Conservation (phyloP, 2,113 vertebrate species). For the Cepphus grylle region DNA sequence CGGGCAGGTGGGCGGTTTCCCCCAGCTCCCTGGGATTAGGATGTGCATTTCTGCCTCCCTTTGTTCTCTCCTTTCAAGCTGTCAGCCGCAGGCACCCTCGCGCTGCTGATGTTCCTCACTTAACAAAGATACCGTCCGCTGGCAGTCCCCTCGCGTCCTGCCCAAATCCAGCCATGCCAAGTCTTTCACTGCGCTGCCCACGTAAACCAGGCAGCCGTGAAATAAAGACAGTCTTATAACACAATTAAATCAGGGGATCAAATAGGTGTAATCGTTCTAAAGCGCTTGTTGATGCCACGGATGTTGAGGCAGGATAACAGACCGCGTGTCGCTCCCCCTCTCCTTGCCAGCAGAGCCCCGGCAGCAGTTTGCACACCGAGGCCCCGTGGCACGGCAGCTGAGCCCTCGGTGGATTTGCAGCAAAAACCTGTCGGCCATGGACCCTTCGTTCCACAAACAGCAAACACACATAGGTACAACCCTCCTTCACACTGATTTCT, state of each 20-base stretch:
- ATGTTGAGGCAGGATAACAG: constrained; percentile 28
- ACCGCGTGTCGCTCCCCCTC: not conserved
- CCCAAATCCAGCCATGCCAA: not conserved
- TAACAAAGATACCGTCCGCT: not conserved
- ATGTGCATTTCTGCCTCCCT: constrained; percentile 61
- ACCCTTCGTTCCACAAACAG: not conserved
- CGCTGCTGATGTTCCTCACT: not conserved
- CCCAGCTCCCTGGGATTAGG: constrained; percentile 62
- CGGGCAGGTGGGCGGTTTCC: constrained; percentile 63
- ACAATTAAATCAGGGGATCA: constrained; percentile 46
- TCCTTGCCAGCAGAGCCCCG: constrained; percentile 17
- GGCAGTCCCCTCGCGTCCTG: not conserved
- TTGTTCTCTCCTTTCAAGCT: constrained; percentile 19
- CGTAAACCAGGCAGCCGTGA: constrained; percentile 7
- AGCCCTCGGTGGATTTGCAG: not conserved
- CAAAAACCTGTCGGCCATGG: not conserved
- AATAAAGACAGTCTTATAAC: constrained; percentile 42
- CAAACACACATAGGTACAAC: not conserved
- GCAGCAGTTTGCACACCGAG: not conserved
- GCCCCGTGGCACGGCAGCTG: constrained; percentile 21
- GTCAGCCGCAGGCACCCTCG: not conserved
- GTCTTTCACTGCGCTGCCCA: not conserved
- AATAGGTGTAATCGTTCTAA: constrained; percentile 46
- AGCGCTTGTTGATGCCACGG: constrained; percentile 18
- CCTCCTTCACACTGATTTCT: not conserved